A percentile compares a stretch with the other conserved stretches of the same genome.
These are phyloP conservation scores for Enhydra lutris DNA, from an alignment of 2,113 vertebrate genomes.

Conservation along the genomic window DNA sequence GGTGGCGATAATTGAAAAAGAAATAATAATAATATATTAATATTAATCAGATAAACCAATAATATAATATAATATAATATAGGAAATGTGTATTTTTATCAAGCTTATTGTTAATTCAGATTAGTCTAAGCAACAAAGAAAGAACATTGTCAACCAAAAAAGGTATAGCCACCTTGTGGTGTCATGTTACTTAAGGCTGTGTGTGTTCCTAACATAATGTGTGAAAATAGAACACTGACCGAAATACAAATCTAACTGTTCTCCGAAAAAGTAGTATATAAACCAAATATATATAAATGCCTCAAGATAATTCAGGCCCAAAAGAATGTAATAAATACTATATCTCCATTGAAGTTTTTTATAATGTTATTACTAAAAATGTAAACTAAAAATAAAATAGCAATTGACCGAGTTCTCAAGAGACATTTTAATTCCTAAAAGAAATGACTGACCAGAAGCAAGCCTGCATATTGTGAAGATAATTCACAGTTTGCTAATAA, in stretches of 20 bases:
- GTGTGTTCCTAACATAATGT: constrained; percentile 39
- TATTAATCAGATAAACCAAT: neutral
- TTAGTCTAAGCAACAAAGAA: neutral
- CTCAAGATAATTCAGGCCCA: constrained; percentile 45
- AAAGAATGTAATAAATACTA: constrained; percentile 45
- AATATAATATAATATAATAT: neutral
- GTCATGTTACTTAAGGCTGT: constrained; percentile 62
- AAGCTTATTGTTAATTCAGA: neutral
- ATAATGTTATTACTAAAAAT: constrained; percentile 59
- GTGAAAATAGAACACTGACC: constrained; percentile 52
- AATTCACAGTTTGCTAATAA: constrained; percentile 63
- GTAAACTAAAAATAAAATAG: constrained; percentile 55
- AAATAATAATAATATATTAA: neutral
- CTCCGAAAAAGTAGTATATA: constrained; percentile 19
- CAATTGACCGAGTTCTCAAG: constrained; percentile 55
- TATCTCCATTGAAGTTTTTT: constrained; percentile 38
- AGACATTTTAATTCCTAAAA: constrained; percentile 25
- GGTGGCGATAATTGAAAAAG: neutral
- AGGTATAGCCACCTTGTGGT: neutral
- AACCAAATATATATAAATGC: constrained; percentile 53
- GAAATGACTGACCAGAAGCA: constrained; percentile 50
- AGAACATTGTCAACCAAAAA: constrained; percentile 31
- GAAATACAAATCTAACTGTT: constrained; percentile 51
- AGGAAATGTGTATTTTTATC: constrained; percentile 8
- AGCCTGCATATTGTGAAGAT: constrained; percentile 28